Percentiles rank a stretch among this genome's conserved stretches.
These are phyloP conservation scores for Galagoides demidoff DNA, from an alignment of 2,797 vertebrate species.

Conservation along the genomic window DNA sequence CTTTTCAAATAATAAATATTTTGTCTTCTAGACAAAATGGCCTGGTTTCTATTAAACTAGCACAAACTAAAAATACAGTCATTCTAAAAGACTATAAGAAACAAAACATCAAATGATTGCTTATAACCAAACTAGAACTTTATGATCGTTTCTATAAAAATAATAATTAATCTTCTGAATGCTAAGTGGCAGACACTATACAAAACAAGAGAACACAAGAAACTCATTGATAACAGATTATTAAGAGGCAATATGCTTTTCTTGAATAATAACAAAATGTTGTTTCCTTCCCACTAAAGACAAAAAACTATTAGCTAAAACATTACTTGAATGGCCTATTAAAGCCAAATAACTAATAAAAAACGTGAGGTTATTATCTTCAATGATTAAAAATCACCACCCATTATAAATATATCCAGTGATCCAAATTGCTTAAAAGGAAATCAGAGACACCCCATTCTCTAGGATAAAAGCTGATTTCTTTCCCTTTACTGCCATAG, in stretches of 20 bases:
- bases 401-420: constrained; percentile 66
- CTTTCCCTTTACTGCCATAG: constrained; percentile 27
- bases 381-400: constrained; percentile 70
- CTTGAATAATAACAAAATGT: constrained; percentile 71
- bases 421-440: constrained; percentile 59
- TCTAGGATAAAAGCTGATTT: constrained; percentile 25
- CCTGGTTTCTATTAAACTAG: background rate
- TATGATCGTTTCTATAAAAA: constrained; percentile 57
- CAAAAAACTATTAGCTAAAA: constrained; percentile 74
- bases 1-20: constrained; percentile 40
- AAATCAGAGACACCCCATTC: constrained; percentile 44
- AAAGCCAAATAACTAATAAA: constrained; percentile 67
- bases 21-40: background rate
- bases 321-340: constrained; percentile 72
- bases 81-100: constrained; percentile 35
- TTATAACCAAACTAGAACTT: constrained; percentile 58
- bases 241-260: constrained; percentile 68
- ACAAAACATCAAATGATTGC: constrained; percentile 30
- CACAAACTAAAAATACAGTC: background rate
- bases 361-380: constrained; percentile 67
- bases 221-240: constrained; percentile 58
- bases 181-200: constrained; percentile 33
- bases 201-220: background rate
- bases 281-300: constrained; percentile 66
- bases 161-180: constrained; percentile 62